Base-by-base conservation (phyloP, 2,113 vertebrate species). In the Tylochromis polylepis region DNA sequence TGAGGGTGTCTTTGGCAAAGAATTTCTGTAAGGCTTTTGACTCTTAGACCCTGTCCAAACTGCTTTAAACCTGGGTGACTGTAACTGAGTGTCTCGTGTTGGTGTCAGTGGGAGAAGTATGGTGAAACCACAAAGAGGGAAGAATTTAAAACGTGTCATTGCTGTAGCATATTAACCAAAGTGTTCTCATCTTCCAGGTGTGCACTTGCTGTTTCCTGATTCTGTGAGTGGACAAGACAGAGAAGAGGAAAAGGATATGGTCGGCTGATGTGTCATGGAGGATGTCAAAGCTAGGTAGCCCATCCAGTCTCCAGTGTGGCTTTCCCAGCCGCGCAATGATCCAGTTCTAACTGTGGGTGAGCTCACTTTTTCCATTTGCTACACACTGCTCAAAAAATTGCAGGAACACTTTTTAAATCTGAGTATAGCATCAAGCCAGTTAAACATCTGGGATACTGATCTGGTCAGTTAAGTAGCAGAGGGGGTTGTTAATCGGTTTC, bases 301-400 rank as follows among this genome's bases (percentile, higher is more conserved):
- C 34, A 4, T 85, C 92, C 93, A 91, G 78, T 46, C 83, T 90
- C 89, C 89, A 16, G 95, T 93, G 95, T 84, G 93, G 96, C 90
- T 15, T 97, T 96, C 96, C 95, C 84, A 95, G 97, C 95, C 96
- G 94, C 96, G 93, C 97, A 97, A 97, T 98, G 97, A 97, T 97
- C 97, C 96, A 96, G 96, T 98, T 98, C 89, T 98, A 96, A 97
- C 96, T 90, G 93, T 97, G 94, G 97, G 98, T 98, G 96, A 98
- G 97, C 80, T 57, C 75, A 22, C n/a, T 46, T 59, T 67, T 82
- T 58, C 29, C 20, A 56, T 29, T 58, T 36, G 57, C n/a, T 34
- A 22, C 20, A 65, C 34, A 38, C 11, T 38, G 60, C 20, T n/a
- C 20, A 65, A 65, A 65, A 65, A 1, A 38, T 1, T 38, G 0